phyloP scores from a whole-genome alignment of 2,888 invertebrate genomes.

The Heliconius ethilla region DNA sequence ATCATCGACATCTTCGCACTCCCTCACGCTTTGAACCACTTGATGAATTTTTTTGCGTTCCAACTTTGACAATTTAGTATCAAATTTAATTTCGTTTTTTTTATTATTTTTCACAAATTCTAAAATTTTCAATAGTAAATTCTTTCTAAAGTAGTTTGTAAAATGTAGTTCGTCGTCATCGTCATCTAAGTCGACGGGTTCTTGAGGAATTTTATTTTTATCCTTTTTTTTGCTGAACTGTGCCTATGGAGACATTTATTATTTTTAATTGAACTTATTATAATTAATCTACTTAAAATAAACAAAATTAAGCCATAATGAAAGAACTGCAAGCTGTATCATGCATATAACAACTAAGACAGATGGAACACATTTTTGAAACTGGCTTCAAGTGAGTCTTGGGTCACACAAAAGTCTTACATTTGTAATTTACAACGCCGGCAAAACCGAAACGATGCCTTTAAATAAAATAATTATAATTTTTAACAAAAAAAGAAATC shows the following conservation, averaged over 20 bases:
- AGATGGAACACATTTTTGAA: neutral
- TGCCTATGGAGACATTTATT: conserved; percentile 42
- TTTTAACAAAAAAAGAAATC: too few relatives aligned
- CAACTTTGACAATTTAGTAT: conserved; percentile 45
- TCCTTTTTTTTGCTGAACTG: neutral
- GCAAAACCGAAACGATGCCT: too few relatives aligned
- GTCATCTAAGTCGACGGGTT: neutral
- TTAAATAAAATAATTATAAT: too few relatives aligned
- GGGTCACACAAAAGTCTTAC: too few relatives aligned
- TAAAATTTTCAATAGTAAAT: conserved; percentile 53
- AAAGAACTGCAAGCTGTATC: neutral
- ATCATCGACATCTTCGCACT: conserved; percentile 39
- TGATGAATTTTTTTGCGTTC: conserved; percentile 55
- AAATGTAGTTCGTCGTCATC: conserved; percentile 3
- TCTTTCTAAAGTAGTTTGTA: conserved; percentile 50
- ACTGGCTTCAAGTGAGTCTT: too few relatives aligned
- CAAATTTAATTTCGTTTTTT: conserved; percentile 57
- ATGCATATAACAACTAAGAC: neutral
- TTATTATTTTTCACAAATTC: conserved; percentile 62
- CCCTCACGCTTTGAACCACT: conserved; percentile 49
- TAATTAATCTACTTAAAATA: too few relatives aligned
- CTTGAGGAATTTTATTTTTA: conserved; percentile 2
- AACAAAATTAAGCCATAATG: too few relatives aligned
- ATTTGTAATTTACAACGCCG: too few relatives aligned
- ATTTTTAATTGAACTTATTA: neutral